Base-by-base conservation (phyloP, 2,113 vertebrate species). In the Ageneiosus marmoratus region DNA sequence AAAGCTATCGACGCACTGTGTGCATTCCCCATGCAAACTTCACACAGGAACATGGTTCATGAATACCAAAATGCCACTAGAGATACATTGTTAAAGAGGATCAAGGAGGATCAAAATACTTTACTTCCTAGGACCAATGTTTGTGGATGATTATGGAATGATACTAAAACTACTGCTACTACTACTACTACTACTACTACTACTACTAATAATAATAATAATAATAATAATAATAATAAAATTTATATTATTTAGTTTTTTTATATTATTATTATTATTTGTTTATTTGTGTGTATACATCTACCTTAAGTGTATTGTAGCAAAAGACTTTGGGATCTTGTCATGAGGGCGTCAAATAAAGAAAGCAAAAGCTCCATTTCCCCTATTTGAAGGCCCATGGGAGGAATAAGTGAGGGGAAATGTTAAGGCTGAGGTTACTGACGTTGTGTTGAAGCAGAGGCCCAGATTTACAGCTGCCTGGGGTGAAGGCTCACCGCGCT, bases 381-480 rank as follows among this genome's bases (percentile, higher is more conserved):
- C 91, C 88, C 83, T 77, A 84, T 55, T 88, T 90, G 91, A 93
- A 93, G 77, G 90, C 92, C 92, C 92, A 41, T 82, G 92, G 92
- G 91, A 93, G 86, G 86, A 58, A 85, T 87, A 86, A 88, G 77
- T 65, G 37, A 50, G 62, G 75, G 83, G 80, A 85, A 82, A 82
- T 75, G 75, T 74, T 50, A 22, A 48, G 85, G 58, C 15, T 20
- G 15, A 91, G 91, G 92, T 92, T 92, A 91, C 89, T 87, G 72
- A 91, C 89, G 84, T 83, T 88, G 78, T 89, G 89, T 78, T 83
- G 88, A 88, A 86, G 88, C 53, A 86, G 81, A 88, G 83, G 87
- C 87, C 80, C 87, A 91, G 92, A 94, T 93, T 93, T 93, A 93
- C 90, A 90, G 83, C 92, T 86, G 88, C 83, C 87, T 27, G 87